Evolutionary conservation across 2,113 vertebrate species (phyloP).

Genomic region (Neopipo cinnamomea): DNA sequence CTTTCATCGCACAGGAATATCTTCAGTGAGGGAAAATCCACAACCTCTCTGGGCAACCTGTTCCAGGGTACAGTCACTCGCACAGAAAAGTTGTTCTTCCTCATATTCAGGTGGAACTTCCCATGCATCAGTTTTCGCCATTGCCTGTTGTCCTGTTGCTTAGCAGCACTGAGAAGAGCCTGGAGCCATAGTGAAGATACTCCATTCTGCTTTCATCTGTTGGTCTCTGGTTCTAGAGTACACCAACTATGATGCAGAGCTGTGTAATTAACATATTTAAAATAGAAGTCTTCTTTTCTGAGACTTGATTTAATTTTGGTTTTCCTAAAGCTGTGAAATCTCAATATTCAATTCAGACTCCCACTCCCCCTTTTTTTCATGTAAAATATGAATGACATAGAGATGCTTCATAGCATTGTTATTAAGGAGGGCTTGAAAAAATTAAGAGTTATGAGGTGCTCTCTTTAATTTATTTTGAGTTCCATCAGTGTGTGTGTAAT

Average conservation of each 20-base stretch:
- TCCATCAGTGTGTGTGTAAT: background rate
- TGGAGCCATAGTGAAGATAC: background rate
- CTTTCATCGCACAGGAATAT: background rate
- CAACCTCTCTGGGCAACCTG: background rate
- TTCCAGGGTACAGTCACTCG: background rate
- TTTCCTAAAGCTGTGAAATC: background rate
- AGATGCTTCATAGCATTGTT: background rate
- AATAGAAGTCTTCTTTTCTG: background rate
- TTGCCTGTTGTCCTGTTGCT: background rate
- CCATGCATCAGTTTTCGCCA: background rate
- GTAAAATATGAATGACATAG: background rate
- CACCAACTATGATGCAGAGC: background rate
- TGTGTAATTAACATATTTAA: background rate
- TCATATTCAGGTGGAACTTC: background rate
- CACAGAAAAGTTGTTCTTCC: background rate
- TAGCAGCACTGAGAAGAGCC: background rate
- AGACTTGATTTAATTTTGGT: background rate
- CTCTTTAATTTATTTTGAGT: background rate
- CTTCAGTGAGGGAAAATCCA: background rate
- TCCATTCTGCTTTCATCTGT: background rate
- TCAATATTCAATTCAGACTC: background rate
- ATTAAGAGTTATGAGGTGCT: background rate
- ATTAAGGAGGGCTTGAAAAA: background rate
- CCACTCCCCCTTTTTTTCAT: background rate
- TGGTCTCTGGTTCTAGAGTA: background rate